A percentile compares a stretch with the other conserved stretches of the same genome.
phyloP scores from a whole-genome alignment of 2,888 invertebrate genomes.

The Pammene fasciana region DNA sequence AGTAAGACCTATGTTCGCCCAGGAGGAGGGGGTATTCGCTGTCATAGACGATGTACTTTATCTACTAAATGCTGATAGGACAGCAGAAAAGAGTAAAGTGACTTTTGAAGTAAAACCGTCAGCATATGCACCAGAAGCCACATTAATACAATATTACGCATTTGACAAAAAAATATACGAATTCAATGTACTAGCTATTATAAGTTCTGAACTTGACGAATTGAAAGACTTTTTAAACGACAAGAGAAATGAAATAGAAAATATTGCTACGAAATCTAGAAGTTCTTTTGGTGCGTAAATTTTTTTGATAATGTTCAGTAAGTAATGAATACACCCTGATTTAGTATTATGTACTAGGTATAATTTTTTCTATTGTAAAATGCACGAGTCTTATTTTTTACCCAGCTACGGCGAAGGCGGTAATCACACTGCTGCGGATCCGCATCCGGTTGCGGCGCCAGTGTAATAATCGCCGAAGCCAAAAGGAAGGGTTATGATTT shows the following conservation, averaged over 20 bases:
- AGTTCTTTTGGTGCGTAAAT: slow-evolving; percentile 29
- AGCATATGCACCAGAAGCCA: slow-evolving; percentile 36
- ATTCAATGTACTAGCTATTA: slow-evolving; percentile 18
- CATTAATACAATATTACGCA: slow-evolving; percentile 29
- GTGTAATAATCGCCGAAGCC: too few species aligned
- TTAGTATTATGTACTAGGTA: too few species aligned
- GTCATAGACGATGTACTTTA: slow-evolving; percentile 23
- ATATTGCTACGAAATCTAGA: slow-evolving; percentile 29
- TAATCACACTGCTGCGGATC: too few species aligned
- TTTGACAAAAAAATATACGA: slow-evolving; percentile 33
- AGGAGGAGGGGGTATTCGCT: slow-evolving; percentile 11
- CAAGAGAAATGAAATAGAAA: slow-evolving; percentile 19
- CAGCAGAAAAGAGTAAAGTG: background rate
- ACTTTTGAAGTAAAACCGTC: slow-evolving; percentile 23
- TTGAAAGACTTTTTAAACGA: slow-evolving; percentile 20
- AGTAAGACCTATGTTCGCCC: slow-evolving; percentile 27
- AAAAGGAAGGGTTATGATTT: too few species aligned
- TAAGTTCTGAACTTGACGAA: background rate
- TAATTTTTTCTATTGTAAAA: too few species aligned
- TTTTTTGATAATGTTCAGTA: background rate
- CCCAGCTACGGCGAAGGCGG: too few species aligned
- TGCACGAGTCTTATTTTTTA: too few species aligned
- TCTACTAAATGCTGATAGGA: slow-evolving; percentile 16
- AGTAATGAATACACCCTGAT: too few species aligned
- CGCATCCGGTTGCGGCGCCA: too few species aligned